Percentiles rank a stretch among this genome's conserved stretches.
Conservation (phyloP, 2,797 vertebrate genomes). For the Oreochromis mossambicus region DNA sequence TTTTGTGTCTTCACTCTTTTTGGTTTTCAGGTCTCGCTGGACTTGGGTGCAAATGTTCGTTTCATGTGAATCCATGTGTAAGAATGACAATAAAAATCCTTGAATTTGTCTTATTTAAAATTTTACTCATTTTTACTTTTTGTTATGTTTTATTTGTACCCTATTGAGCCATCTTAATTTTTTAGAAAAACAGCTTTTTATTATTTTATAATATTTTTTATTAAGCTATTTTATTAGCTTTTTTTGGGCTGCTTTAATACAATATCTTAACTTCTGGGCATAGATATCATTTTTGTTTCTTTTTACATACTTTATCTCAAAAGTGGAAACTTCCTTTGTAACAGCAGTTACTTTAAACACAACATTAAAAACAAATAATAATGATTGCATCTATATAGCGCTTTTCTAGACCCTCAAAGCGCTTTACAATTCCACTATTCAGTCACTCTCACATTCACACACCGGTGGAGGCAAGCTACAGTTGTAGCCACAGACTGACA, state of each 20-base stretch:
- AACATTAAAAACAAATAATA: background rate
- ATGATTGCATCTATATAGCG: too few relatives aligned
- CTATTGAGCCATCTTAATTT: background rate
- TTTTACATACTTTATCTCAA: background rate
- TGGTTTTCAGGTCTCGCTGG: background rate
- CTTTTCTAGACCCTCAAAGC: too few relatives aligned
- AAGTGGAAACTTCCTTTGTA: background rate
- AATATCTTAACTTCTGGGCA: background rate
- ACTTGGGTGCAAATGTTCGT: background rate
- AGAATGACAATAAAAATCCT: background rate
- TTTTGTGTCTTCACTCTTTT: background rate
- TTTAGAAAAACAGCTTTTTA: background rate
- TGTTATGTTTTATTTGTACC: background rate
- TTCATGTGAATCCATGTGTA: background rate
- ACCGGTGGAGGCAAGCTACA: too few relatives aligned
- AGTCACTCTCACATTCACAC: too few relatives aligned
- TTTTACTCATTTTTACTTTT: background rate
- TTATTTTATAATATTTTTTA: background rate
- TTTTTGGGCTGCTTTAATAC: background rate
- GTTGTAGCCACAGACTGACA: too few relatives aligned
- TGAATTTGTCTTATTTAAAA: background rate
- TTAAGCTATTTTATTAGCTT: background rate
- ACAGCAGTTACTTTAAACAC: background rate
- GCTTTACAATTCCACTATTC: too few relatives aligned
- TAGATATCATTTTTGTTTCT: background rate